These are phyloP conservation scores for Cacoxenus indagator DNA, from an alignment of 2,888 invertebrate species.

Conservation along the genomic window DNA sequence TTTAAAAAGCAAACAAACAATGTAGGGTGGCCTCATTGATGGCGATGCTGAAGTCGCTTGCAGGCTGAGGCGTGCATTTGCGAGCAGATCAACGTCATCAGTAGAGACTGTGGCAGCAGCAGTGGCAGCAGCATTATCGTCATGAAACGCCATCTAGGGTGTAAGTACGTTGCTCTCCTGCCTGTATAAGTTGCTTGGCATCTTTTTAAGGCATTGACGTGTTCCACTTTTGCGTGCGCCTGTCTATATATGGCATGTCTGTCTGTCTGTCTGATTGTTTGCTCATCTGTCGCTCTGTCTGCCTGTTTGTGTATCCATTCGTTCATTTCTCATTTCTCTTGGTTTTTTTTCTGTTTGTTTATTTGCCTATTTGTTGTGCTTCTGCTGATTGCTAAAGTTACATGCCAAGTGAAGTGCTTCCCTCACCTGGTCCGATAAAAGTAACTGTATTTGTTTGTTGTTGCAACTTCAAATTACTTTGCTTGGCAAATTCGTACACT, in stretches of 20 bases:
- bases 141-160: not conserved
- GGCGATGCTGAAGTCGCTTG: too few relatives aligned
- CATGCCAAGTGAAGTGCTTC: not conserved
- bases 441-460: slow-evolving; percentile 27
- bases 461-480: slow-evolving; percentile 52
- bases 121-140: slow-evolving; percentile 29
- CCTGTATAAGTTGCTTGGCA: not conserved
- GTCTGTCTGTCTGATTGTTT: not conserved
- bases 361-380: slow-evolving; percentile 12
- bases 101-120: not conserved
- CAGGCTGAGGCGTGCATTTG: not conserved
- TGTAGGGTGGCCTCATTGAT: not conserved
- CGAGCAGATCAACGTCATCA: not conserved
- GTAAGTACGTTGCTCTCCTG: not conserved
- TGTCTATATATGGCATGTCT: not conserved
- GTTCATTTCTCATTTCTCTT: not conserved
- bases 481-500: slow-evolving; percentile 47
- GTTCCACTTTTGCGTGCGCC: not conserved
- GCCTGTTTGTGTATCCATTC: not conserved
- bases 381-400: slow-evolving; percentile 11
- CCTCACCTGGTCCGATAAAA: not conserved
- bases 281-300: not conserved
- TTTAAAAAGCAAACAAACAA: slow-evolving; percentile 59
- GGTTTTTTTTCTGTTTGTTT: not conserved
- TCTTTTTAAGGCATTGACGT: not conserved